Conservation (phyloP, 2,888 invertebrate species). For the Protophormia terraenovae region DNA sequence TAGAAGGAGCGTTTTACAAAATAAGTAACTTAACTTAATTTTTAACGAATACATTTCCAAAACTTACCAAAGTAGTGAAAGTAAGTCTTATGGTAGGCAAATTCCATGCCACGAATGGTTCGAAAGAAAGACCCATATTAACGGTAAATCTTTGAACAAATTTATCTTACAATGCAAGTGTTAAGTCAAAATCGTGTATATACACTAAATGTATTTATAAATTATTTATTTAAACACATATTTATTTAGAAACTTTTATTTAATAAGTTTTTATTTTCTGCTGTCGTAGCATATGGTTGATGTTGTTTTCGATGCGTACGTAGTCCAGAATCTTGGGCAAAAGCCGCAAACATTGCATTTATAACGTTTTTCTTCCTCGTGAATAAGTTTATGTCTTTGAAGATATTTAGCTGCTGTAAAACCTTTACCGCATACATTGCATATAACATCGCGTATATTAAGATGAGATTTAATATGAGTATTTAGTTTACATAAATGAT, state of each 20-base stretch:
- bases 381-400: constrained; percentile 74
- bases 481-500: constrained; percentile 51
- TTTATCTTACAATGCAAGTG: no score
- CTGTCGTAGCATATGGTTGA: constrained; percentile 30
- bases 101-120: no score
- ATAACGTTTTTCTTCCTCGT: constrained; percentile 74
- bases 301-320: constrained; percentile 60
- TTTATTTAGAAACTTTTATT: constrained; percentile 26
- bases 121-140: no score
- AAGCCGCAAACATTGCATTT: constrained; percentile 74
- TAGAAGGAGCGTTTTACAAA: no score
- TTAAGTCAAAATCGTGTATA: no score
- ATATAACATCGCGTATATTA: constrained; percentile 75
- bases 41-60: no score
- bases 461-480: constrained; percentile 75
- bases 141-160: no score
- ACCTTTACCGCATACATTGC: constrained; percentile 72
- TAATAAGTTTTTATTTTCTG: constrained; percentile 53
- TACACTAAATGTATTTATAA: neutral
- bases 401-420: constrained; percentile 72
- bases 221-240: neutral
- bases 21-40: no score
- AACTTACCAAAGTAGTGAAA: no score
- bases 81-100: no score
- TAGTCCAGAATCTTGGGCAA: constrained; percentile 75